Percentiles rank a stretch among this genome's conserved stretches.
Evolutionary conservation across 2,888 invertebrate genomes (phyloP).

Genomic region (Epiblema foenella): DNA sequence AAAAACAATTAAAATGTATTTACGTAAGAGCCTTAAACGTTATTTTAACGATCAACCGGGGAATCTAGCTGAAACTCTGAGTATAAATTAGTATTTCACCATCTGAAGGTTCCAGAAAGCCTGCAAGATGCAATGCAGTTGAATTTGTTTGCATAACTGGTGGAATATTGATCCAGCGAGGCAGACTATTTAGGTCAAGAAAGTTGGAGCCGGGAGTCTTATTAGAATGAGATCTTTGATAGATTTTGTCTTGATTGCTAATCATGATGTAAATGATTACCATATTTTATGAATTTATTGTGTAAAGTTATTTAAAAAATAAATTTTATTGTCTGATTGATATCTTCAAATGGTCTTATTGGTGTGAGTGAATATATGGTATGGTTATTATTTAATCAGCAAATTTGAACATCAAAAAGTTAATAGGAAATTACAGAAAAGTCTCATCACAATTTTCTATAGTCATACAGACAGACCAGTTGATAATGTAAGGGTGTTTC

Average conservation of each 20-base stretch:
- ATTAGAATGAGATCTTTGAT: conserved; percentile 27
- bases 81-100: not conserved
- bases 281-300: conserved; percentile 10
- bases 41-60: conserved; percentile 19
- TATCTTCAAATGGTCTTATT: too few relatives aligned
- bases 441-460: too few relatives aligned
- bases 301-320: too few relatives aligned
- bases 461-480: too few relatives aligned
- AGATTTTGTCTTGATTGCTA: not conserved
- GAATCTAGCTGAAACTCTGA: not conserved
- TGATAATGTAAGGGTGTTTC: too few relatives aligned
- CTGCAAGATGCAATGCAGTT: conserved; percentile 38
- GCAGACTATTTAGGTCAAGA: conserved; percentile 47
- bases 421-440: too few relatives aligned
- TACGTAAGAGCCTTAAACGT: not conserved
- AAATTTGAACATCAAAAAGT: too few relatives aligned
- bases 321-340: too few relatives aligned
- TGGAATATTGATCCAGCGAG: conserved; percentile 46
- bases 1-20: conserved; percentile 22
- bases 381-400: too few relatives aligned
- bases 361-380: too few relatives aligned
- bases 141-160: conserved; percentile 42
- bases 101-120: conserved; percentile 35
- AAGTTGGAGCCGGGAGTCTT: conserved; percentile 31
- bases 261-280: not conserved